Conservation (phyloP, 2,888 invertebrate genomes). For the Bimastos eiseni region DNA sequence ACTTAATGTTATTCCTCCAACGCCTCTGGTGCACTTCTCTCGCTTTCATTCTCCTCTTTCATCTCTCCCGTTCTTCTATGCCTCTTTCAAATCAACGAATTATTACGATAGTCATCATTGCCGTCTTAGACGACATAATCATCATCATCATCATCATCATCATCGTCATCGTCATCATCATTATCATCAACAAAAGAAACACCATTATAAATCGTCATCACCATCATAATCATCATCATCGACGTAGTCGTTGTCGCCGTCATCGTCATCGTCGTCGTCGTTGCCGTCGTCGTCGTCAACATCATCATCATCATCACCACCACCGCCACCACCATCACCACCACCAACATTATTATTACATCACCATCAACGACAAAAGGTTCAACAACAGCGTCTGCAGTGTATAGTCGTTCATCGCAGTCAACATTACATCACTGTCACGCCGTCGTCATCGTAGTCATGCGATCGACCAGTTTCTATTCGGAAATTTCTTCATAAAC, state of each 20-base stretch:
- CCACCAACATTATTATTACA: too few relatives aligned
- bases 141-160: neutral
- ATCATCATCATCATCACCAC: neutral
- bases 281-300: too few relatives aligned
- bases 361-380: too few relatives aligned
- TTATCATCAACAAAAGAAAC: too few relatives aligned
- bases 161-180: neutral
- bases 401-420: too few relatives aligned
- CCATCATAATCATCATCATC: neutral
- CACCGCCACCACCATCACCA: neutral
- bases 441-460: too few relatives aligned
- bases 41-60: neutral
- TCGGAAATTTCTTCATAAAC: too few relatives aligned
- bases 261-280: too few relatives aligned
- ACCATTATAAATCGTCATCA: too few relatives aligned
- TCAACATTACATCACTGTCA: too few relatives aligned
- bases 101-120: neutral
- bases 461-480: too few relatives aligned
- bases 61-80: neutral
- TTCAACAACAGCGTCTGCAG: too few relatives aligned
- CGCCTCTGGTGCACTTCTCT: neutral
- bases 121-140: neutral
- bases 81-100: constrained; percentile 20
- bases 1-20: neutral
- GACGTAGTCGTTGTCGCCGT: neutral